Percentiles rank a stretch among this genome's conserved stretches.
These are phyloP conservation scores for Pogonophryne albipinna DNA, from an alignment of 2,797 vertebrate genomes.

Conservation along the genomic window DNA sequence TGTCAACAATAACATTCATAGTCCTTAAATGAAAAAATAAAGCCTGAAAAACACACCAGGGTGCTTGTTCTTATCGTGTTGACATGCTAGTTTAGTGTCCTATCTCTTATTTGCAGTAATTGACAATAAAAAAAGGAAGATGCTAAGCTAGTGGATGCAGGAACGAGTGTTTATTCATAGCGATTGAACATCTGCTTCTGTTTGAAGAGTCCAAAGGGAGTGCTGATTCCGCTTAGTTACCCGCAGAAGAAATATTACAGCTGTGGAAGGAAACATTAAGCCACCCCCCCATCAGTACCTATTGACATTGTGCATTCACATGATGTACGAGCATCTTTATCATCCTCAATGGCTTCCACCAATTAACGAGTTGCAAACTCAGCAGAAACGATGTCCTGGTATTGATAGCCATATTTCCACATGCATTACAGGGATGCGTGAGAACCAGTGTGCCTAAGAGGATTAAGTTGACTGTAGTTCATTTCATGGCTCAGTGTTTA, in stretches of 20 bases:
- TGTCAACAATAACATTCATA: conserved; percentile 25
- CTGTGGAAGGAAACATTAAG: conserved; percentile 62
- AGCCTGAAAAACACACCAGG: neutral
- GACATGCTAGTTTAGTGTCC: conserved; percentile 22
- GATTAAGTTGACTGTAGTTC: conserved; percentile 73
- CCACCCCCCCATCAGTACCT: conserved; percentile 16
- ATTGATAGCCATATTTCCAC: conserved; percentile 68
- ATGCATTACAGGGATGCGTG: conserved; percentile 41
- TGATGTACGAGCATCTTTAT: conserved; percentile 73
- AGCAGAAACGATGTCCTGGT: conserved; percentile 66
- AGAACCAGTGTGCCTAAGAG: conserved; percentile 54
- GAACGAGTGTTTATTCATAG: conserved; percentile 68
- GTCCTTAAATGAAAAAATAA: conserved; percentile 8
- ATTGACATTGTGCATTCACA: conserved; percentile 60
- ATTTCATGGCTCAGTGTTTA: conserved; percentile 77
- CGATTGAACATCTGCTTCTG: conserved; percentile 77
- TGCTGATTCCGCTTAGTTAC: conserved; percentile 59
- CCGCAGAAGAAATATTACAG: conserved; percentile 68
- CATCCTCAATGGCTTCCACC: conserved; percentile 62
- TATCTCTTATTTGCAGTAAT: conserved; percentile 36
- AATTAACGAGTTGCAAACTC: conserved; percentile 74
- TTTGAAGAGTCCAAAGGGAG: conserved; percentile 70
- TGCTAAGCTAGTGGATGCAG: conserved; percentile 52
- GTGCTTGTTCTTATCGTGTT: conserved; percentile 13
- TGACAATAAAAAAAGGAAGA: conserved; percentile 39